Percentiles rank a stretch among this genome's conserved stretches.
Evolutionary conservation across 2,113 vertebrate species (phyloP).

Genomic region (Rhinoderma darwinii): DNA sequence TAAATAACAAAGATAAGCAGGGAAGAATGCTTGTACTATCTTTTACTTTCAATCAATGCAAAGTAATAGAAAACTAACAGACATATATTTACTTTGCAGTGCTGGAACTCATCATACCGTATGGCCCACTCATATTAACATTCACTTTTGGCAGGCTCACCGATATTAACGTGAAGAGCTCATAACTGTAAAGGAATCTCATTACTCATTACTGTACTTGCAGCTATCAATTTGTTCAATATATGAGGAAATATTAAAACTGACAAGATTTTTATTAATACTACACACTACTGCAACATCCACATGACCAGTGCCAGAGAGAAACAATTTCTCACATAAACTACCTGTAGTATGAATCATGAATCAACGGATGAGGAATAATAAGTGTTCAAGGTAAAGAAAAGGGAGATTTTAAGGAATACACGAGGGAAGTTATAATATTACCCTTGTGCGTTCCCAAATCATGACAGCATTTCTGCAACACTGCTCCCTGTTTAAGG

Average conservation of each 20-base stretch:
- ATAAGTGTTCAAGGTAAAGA: not conserved
- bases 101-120: conserved; percentile 21
- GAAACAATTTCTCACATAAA: conserved; percentile 36
- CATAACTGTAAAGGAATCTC: conserved; percentile 48
- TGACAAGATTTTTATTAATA: conserved; percentile 55
- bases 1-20: not conserved
- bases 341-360: not conserved
- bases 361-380: not conserved
- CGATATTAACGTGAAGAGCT: conserved; percentile 47
- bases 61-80: conserved; percentile 12
- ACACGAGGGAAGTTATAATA: no score
- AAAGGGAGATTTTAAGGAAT: not conserved
- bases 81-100: conserved; percentile 10
- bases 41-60: conserved; percentile 29
- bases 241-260: conserved; percentile 49
- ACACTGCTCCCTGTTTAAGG: no score
- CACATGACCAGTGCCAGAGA: not conserved
- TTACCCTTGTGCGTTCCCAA: no score
- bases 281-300: conserved; percentile 32
- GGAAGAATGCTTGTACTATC: not conserved
- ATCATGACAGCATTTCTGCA: no score
- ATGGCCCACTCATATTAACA: conserved; percentile 36
- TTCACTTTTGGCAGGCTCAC: conserved; percentile 44
- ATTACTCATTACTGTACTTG: conserved; percentile 46
- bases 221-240: conserved; percentile 53